Percentiles rank a stretch among this genome's conserved stretches.
These are phyloP conservation scores for Drosophila paramelanica DNA, from an alignment of 2,888 invertebrate species.

Conservation along the genomic window DNA sequence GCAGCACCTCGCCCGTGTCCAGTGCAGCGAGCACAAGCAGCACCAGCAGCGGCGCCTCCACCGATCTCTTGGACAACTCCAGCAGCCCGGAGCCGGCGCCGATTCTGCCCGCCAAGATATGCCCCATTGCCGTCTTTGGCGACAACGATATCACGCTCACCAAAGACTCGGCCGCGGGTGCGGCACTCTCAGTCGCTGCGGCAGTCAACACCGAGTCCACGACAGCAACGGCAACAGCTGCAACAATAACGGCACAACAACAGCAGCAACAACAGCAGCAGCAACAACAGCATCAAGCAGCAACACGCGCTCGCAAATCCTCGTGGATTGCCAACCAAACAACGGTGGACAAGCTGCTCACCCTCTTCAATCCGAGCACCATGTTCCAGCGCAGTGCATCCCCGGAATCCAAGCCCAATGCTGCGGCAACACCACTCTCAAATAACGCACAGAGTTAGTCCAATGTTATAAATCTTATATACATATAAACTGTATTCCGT, in stretches of 20 bases:
- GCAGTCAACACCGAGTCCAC: slow-evolving; percentile 11
- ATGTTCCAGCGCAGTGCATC: slow-evolving; percentile 86
- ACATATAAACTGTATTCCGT: no score
- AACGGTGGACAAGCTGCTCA: slow-evolving; percentile 88
- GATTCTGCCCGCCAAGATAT: slow-evolving; percentile 45
- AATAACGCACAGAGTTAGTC: slow-evolving; percentile 66
- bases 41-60: slow-evolving; percentile 42
- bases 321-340: slow-evolving; percentile 88
- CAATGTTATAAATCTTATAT: slow-evolving; percentile 11
- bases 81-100: slow-evolving; percentile 5
- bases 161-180: slow-evolving; percentile 72
- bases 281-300: slow-evolving; percentile 13
- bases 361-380: slow-evolving; percentile 88
- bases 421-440: slow-evolving; percentile 19
- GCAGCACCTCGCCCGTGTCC: slow-evolving; percentile 67
- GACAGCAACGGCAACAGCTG: slow-evolving; percentile 4
- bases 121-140: slow-evolving; percentile 80
- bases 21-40: slow-evolving; percentile 45
- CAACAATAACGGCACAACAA: slow-evolving; percentile 1
- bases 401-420: slow-evolving; percentile 65
- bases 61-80: slow-evolving; percentile 25
- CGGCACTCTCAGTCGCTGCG: slow-evolving; percentile 56
- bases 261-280: background rate
- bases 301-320: slow-evolving; percentile 86
- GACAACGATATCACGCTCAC: slow-evolving; percentile 83